A percentile compares a stretch with the other conserved stretches of the same genome.
Conservation (phyloP, 2,113 vertebrate genomes). For the Corythornis vintsioides region DNA sequence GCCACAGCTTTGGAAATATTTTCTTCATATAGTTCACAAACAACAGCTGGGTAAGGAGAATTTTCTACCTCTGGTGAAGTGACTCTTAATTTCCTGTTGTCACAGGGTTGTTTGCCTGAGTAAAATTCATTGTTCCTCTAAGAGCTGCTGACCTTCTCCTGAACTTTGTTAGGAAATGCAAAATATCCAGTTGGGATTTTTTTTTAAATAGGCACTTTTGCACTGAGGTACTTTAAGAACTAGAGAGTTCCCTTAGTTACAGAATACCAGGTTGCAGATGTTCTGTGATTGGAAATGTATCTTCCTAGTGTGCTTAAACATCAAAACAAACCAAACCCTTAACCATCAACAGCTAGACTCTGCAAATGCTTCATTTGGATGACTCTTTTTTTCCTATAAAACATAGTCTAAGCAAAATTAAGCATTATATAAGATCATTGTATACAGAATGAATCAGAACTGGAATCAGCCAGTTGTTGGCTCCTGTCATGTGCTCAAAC, state of each 20-base stretch:
- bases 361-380: neutral
- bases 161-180: constrained; percentile 19
- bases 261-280: neutral
- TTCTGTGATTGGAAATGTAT: constrained; percentile 14
- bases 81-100: neutral
- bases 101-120: neutral
- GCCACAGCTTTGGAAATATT: neutral
- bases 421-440: neutral
- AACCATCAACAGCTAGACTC: neutral
- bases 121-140: constrained; percentile 6
- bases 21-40: neutral
- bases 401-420: neutral
- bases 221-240: neutral
- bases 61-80: neutral
- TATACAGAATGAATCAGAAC: neutral
- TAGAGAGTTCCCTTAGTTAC: constrained; percentile 32
- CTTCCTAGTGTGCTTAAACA: neutral
- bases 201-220: neutral
- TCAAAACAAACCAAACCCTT: neutral
- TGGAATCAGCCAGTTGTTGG: neutral
- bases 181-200: neutral
- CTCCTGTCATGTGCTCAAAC: neutral
- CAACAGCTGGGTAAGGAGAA: neutral
- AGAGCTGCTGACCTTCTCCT: neutral
- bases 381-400: neutral